A percentile compares a stretch with the other conserved stretches of the same genome.
phyloP scores from a whole-genome alignment of 2,888 invertebrate species.

The Azorinus chamasolen region DNA sequence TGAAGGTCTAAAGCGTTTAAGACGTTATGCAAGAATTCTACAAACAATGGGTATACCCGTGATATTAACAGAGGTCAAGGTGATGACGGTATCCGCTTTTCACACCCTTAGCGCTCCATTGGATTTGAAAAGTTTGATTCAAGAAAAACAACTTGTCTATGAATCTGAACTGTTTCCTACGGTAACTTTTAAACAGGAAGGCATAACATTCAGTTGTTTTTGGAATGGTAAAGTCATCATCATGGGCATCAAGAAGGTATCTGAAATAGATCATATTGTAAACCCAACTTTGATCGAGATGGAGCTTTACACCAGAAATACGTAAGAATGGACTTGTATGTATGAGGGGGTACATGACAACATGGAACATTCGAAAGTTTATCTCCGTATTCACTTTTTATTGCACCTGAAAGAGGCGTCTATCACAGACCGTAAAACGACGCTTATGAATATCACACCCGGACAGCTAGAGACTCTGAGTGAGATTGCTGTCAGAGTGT shows the following conservation, averaged over 20 bases:
- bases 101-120: slow-evolving; percentile 10
- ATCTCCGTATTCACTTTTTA: no score
- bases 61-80: neutral
- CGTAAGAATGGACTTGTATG: no score
- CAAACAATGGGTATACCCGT: slow-evolving; percentile 16
- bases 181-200: slow-evolving; percentile 3
- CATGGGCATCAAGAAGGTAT: slow-evolving; percentile 5
- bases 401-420: slow-evolving; percentile 7
- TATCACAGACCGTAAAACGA: slow-evolving; percentile 8
- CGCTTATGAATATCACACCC: slow-evolving; percentile 11
- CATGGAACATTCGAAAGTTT: slow-evolving; percentile 7
- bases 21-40: slow-evolving; percentile 25
- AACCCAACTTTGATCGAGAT: neutral
- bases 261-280: slow-evolving; percentile 13
- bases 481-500: slow-evolving; percentile 12
- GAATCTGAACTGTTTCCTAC: slow-evolving; percentile 35
- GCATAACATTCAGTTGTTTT: slow-evolving; percentile 17
- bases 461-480: slow-evolving; percentile 5
- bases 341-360: no score
- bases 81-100: slow-evolving; percentile 11
- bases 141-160: slow-evolving; percentile 10
- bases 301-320: no score
- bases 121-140: slow-evolving; percentile 3
- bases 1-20: slow-evolving; percentile 16
- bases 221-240: slow-evolving; percentile 11